Base-by-base conservation (phyloP, 2,797 vertebrate genomes). In the Paguma larvata region DNA sequence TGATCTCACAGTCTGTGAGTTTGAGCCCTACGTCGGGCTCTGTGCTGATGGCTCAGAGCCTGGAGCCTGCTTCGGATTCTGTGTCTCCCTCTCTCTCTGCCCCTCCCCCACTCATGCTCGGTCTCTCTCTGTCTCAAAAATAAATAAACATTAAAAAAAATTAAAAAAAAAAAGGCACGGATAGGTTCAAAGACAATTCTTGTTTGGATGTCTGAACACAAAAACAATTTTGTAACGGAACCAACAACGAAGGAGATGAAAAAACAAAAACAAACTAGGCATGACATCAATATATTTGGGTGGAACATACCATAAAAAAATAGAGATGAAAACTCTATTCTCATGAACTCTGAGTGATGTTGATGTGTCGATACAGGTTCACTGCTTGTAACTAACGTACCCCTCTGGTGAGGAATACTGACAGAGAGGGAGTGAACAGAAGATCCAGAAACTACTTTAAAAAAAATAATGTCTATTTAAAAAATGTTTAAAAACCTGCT, bases 311-410 rank as follows among this genome's bases (percentile, higher is more conserved):
- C 32, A 79, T 89, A 25, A 93, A 90, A 90, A 89, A 85, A 79
- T 2, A 79, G 12, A 67, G 19, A 85, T 41, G 18, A 70, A 89
- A 96, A 84, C 59, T 88, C 25, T 82, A 92, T 67, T 93, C 41
- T 85, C 7, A 56, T 18, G 32, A 32, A 82, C 32, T 82, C 18
- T 85, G 23, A 32, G 18, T 46, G 41, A 78, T 73, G 93, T 44
- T 53, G 32, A 86, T 15, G 12, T 8, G 34, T 73, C 25, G 48
- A 59, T 16, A 6, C 27, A 56, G 11, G 67, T 53, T 90, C 65
- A 90, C 2, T 51, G 56, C 38, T 38, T 93, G 11, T 92, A 80
- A 91, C 80, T 75, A 85, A 94, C 41, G 59, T 23, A 95, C 14
- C 4, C 18, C 16, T 70, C n/a, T 65, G 30, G 8, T 59, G 41